A percentile compares a stretch with the other conserved stretches of the same genome.
These are phyloP conservation scores for Grantiella picta DNA, from an alignment of 2,113 vertebrate genomes.

Conservation along the genomic window DNA sequence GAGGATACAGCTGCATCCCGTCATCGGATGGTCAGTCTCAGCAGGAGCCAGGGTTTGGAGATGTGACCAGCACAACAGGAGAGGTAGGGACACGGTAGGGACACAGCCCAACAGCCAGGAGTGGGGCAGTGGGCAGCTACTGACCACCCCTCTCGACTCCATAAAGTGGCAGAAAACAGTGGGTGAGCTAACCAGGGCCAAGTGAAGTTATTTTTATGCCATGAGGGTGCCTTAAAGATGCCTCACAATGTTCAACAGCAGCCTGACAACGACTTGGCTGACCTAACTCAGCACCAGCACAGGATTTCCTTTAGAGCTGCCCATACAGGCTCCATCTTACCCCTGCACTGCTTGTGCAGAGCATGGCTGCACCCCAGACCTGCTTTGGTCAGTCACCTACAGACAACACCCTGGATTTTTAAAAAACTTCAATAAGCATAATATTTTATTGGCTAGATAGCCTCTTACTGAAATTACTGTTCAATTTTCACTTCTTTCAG, in stretches of 20 bases:
- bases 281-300: accelerated
- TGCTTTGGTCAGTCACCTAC: background rate
- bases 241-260: accelerated
- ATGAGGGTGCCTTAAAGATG: background rate
- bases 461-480: constrained; percentile 36
- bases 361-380: accelerated
- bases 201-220: background rate
- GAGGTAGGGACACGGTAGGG: accelerated
- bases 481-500: constrained; percentile 56
- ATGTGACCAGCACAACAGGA: accelerated
- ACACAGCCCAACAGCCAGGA: accelerated
- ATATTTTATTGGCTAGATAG: background rate
- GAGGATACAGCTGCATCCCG: background rate
- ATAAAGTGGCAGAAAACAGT: background rate
- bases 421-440: background rate
- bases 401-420: background rate
- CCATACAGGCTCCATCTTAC: accelerated
- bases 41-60: background rate
- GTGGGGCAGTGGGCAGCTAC: background rate
- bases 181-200: accelerated
- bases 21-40: accelerated
- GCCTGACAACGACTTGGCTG: background rate
- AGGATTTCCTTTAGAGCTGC: background rate
- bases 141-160: accelerated
- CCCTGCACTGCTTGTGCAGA: accelerated